These are phyloP conservation scores for Abrostola tripartita DNA, from an alignment of 2,888 invertebrate species.

Conservation along the genomic window DNA sequence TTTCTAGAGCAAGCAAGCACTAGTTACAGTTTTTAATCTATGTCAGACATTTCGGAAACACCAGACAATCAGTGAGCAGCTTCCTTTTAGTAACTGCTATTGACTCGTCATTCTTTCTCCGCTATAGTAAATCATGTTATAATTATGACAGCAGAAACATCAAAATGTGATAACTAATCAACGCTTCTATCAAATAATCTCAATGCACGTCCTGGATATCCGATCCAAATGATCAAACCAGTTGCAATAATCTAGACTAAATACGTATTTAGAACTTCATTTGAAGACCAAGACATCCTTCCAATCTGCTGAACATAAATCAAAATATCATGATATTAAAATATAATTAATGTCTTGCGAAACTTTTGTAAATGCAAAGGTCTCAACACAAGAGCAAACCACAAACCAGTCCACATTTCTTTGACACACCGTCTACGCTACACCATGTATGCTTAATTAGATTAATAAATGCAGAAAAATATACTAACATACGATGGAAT, in stretches of 20 bases:
- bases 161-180: too few species aligned
- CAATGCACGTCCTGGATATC: not conserved
- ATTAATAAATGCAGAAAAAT: conserved; percentile 52
- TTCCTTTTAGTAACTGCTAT: too few species aligned
- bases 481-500: conserved; percentile 29
- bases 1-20: too few species aligned
- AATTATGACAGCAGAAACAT: too few species aligned
- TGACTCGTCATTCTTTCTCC: too few species aligned
- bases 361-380: not conserved
- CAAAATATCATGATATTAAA: conserved; percentile 14
- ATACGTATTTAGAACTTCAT: not conserved
- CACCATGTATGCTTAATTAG: conserved; percentile 28
- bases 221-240: not conserved
- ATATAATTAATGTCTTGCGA: conserved; percentile 13
- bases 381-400: conserved; percentile 14
- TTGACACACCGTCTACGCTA: conserved; percentile 8
- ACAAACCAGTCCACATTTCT: conserved; percentile 21
- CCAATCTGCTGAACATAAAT: conserved; percentile 9
- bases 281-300: not conserved
- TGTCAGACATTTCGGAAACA: too few species aligned
- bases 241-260: not conserved
- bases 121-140: too few species aligned
- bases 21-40: too few species aligned
- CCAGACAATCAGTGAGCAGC: too few species aligned
- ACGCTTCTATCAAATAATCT: too few species aligned